A percentile compares a stretch with the other conserved stretches of the same genome.
Evolutionary conservation across 2,113 vertebrate species (phyloP).

Genomic region (Oncorhynchus keta): DNA sequence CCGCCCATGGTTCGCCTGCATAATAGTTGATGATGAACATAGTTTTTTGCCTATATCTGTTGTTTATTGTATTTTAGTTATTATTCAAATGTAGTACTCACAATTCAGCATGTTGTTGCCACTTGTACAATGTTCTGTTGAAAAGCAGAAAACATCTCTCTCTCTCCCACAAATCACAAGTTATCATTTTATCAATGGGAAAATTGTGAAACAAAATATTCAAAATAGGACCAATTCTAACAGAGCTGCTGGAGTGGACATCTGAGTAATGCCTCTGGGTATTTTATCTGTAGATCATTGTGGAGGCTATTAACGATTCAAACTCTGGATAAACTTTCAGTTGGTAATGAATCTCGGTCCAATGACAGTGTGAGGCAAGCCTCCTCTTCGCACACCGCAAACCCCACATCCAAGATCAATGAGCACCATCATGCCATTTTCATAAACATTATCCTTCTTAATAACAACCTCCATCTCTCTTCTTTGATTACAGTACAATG

Average conservation of each 20-base stretch:
- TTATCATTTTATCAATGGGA: not conserved
- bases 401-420: constrained; percentile 52
- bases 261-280: not conserved
- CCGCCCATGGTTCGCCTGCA: no score
- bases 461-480: constrained; percentile 62
- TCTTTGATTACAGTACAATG: constrained; percentile 75
- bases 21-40: no score
- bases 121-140: no score
- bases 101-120: no score
- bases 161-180: not conserved
- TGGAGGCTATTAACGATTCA: constrained; percentile 14
- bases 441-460: constrained; percentile 71
- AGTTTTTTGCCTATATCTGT: no score
- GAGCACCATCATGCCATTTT: constrained; percentile 55
- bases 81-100: no score
- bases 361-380: constrained; percentile 20
- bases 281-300: constrained; percentile 15
- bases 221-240: not conserved
- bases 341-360: constrained; percentile 19
- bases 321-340: constrained; percentile 23
- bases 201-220: not conserved
- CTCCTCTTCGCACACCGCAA: constrained; percentile 33
- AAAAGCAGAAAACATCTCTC: no score
- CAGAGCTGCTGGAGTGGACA: not conserved
- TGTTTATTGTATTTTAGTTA: no score